Percentiles rank a stretch among this genome's conserved stretches.
These are phyloP conservation scores for Nansenia antarctica DNA, from an alignment of 2,113 vertebrate genomes.

Conservation along the genomic window DNA sequence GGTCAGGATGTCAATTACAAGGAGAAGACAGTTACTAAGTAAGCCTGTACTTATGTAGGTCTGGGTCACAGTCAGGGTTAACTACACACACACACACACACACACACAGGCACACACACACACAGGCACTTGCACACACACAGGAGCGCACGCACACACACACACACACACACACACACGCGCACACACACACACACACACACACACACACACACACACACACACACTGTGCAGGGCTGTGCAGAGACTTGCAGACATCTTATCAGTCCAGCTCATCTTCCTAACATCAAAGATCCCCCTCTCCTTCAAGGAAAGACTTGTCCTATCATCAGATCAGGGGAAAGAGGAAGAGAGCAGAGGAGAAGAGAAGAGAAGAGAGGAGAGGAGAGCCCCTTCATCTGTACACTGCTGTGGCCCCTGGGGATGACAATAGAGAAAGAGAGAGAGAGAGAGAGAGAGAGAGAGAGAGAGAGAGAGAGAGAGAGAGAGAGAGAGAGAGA, in stretches of 20 bases:
- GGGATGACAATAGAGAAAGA: neutral
- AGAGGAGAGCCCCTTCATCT: too few relatives aligned
- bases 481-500: too few relatives aligned
- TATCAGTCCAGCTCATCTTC: constrained; percentile 35
- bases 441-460: too few relatives aligned
- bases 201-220: neutral
- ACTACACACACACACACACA: neutral
- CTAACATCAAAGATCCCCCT: constrained; percentile 46
- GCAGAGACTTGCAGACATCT: constrained; percentile 31
- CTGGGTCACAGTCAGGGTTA: constrained; percentile 8
- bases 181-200: neutral
- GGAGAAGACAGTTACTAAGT: neutral
- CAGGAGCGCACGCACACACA: too few relatives aligned
- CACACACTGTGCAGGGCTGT: neutral
- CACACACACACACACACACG: neutral
- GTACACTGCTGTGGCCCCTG: neutral
- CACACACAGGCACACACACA: too few relatives aligned
- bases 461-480: too few relatives aligned
- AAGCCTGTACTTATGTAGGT: neutral
- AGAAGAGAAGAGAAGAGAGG: neutral
- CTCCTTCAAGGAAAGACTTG: constrained; percentile 24
- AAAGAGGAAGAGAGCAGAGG: constrained; percentile 2
- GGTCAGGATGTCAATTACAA: neutral
- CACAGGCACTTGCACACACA: too few relatives aligned
- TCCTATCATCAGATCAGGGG: constrained; percentile 5